Conservation (phyloP, 2,888 invertebrate species). For the Cacoxenus indagator region DNA sequence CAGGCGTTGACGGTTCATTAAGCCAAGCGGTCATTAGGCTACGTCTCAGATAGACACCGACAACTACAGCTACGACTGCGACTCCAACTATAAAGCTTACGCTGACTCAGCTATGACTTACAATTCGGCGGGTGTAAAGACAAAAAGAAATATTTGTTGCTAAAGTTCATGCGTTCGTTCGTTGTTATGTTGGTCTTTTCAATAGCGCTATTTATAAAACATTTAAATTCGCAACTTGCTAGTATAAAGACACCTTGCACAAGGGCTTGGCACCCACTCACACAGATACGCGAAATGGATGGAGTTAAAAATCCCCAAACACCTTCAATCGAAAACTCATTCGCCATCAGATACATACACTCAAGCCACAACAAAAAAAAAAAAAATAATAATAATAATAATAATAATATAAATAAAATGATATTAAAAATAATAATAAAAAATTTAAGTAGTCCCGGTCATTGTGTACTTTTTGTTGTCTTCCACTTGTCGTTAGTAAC, state of each 20-base stretch:
- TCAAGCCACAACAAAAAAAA: not conserved
- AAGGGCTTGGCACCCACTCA: slow-evolving; percentile 3
- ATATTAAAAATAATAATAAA: not conserved
- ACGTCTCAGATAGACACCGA: not conserved
- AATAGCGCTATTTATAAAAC: slow-evolving; percentile 15
- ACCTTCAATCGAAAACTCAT: slow-evolving; percentile 4
- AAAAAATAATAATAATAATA: not conserved
- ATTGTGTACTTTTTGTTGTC: slow-evolving; percentile 20
- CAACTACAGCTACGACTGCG: not conserved
- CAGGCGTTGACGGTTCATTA: not conserved
- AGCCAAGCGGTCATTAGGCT: slow-evolving; percentile 15
- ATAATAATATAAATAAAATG: not conserved
- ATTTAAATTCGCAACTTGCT: not conserved
- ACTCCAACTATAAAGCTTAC: too few relatives aligned
- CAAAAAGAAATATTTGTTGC: slow-evolving; percentile 7
- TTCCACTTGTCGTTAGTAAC: slow-evolving; percentile 55
- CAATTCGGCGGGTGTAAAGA: not conserved
- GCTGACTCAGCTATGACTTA: not conserved
- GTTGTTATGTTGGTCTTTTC: slow-evolving; percentile 11
- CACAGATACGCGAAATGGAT: not conserved
- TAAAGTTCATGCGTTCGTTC: slow-evolving; percentile 19
- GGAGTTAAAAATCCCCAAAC: slow-evolving; percentile 13
- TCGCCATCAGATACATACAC: not conserved
- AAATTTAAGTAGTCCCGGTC: too few relatives aligned
- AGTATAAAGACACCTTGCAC: slow-evolving; percentile 12